These are phyloP conservation scores for Microchirus variegatus DNA, from an alignment of 2,797 vertebrate genomes.

Conservation along the genomic window DNA sequence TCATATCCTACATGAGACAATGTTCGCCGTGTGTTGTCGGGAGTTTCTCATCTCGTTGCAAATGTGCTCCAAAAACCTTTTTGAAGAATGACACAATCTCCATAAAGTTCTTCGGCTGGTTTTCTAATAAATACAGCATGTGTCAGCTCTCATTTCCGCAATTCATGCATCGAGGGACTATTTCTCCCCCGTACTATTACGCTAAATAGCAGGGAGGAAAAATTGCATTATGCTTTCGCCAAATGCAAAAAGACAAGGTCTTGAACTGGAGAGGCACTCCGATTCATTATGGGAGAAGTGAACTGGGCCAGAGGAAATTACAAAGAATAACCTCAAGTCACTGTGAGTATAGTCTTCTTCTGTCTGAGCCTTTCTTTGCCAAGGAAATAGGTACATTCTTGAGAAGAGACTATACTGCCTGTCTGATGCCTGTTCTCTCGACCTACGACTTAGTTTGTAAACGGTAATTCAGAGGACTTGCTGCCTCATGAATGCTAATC, in stretches of 20 bases:
- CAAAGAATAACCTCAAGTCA: conserved; percentile 29
- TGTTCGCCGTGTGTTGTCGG: conserved; percentile 16
- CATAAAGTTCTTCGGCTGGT: conserved; percentile 30
- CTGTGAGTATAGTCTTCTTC: conserved; percentile 9
- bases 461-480: no score
- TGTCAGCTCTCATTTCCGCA: conserved; percentile 38
- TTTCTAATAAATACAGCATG: conserved; percentile 30
- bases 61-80: conserved; percentile 44
- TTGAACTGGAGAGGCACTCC: conserved; percentile 6
- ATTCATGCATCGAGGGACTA: conserved; percentile 30
- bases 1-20: conserved; percentile 33
- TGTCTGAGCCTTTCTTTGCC: conserved; percentile 11
- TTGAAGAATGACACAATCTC: conserved; percentile 26
- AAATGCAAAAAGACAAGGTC: conserved; percentile 24
- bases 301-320: conserved; percentile 21
- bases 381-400: not conserved
- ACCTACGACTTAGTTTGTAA: no score
- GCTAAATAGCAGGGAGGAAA: conserved; percentile 32
- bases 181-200: conserved; percentile 6
- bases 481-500: not conserved
- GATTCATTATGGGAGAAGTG: conserved; percentile 30
- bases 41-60: conserved; percentile 31
- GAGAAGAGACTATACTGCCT: conserved; percentile 1
- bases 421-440: not conserved
- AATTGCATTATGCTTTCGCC: conserved; percentile 18